Percentiles rank a stretch among this genome's conserved stretches.
Evolutionary conservation across 2,888 invertebrate species (phyloP).

Genomic region (Toxonevra muliebris): DNA sequence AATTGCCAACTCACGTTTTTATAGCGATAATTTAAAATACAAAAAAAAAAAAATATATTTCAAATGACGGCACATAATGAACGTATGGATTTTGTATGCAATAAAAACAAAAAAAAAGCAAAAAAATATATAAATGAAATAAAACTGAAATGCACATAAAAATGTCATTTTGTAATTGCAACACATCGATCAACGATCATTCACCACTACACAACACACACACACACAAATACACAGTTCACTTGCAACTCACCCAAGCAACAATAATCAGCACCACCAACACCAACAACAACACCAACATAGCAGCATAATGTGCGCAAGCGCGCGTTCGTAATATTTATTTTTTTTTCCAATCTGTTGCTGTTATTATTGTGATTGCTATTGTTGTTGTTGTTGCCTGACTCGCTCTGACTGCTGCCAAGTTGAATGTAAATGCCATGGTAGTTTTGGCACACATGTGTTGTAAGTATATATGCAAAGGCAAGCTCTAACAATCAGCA

Average conservation of each 20-base stretch:
- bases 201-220: not conserved
- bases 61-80: not conserved
- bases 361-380: slow-evolving; percentile 10
- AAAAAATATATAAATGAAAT: not conserved
- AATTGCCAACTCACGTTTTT: no score
- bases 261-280: slow-evolving; percentile 2
- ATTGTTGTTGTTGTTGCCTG: slow-evolving; percentile 15
- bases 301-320: not conserved
- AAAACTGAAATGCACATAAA: not conserved
- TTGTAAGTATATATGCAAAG: not conserved
- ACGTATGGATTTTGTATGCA: not conserved
- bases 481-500: not conserved
- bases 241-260: no score
- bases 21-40: no score
- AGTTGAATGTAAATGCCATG: slow-evolving; percentile 43
- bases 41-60: no score
- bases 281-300: slow-evolving; percentile 13
- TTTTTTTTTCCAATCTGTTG: slow-evolving; percentile 15
- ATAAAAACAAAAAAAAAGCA: not conserved
- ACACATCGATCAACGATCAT: no score
- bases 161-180: no score
- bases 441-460: slow-evolving; percentile 9
- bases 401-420: slow-evolving; percentile 35
- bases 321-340: not conserved
- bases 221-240: not conserved